Evolutionary conservation across 2,888 invertebrate species (phyloP), one percentile per base, ranked within the genome.

Genomic region (Ametastegia equiseti): DNA sequence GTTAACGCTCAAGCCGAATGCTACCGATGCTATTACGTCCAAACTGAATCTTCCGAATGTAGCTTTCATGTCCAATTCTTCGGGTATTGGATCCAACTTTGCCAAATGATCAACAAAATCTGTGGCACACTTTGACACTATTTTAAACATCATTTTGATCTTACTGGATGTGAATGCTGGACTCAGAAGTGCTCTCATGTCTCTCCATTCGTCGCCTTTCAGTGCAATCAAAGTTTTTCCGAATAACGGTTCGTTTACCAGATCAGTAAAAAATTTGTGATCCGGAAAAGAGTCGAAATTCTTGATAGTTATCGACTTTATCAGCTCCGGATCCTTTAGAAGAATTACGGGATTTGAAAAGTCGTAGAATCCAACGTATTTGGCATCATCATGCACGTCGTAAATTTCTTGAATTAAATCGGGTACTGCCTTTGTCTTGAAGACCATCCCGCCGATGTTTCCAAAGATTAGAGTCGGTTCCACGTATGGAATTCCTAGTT

Each of bases 161-260:
- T 94, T 94, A 78, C 93, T 93, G 9, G 93, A 91, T 0, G 94
- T 94, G 87, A 94, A 94, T 0, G 93, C 93, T 0, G 94, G 94
- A 27, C 93, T 93, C 30, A 94, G 84, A 0, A 93, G 91, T 0
- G 89, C 88, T 30, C 94, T 88, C 92, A 93, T 92, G 4, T 92
- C 91, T 0, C 92, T 91, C 94, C 94, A 94, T 87, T 85, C 91
- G 0, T 93, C 92, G 11, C 92, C 93, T 3, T 80, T 81, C 0
- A 89, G 65, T 0, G 83, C 83, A 39, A 88, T 85, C 0, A 88
- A 71, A 30, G 85, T 85, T 0, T 85, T 86, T 4, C 73, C 84
- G 42, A 89, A 84, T 0, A 89, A 7, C 0, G 87, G 86, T 54
- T 89, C 88, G 1, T 80, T 23, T 0, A 75, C 80, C 0, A 81